Percentiles rank a stretch among this genome's conserved stretches.
Conservation (phyloP, 1,140 invertebrate genomes). For the Heliconius himera region DNA sequence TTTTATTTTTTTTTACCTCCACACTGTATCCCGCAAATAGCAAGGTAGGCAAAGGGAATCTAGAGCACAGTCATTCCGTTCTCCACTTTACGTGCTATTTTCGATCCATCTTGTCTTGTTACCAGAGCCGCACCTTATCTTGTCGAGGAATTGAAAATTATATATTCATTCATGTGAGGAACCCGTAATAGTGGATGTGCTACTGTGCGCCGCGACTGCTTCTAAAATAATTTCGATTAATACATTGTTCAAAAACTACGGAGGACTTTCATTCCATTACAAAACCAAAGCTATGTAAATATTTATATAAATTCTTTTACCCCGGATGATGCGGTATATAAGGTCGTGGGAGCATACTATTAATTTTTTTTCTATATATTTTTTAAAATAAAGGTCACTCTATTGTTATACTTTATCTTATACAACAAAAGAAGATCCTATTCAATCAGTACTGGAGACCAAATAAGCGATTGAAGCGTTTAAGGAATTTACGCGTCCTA, state of each 20-base stretch:
- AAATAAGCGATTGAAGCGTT: slow-evolving; percentile 4
- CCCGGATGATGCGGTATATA: background rate
- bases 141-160: too few species aligned
- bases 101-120: too few species aligned
- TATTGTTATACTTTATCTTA: slow-evolving; percentile 8
- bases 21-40: background rate
- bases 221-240: too few species aligned
- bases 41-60: background rate
- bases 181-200: too few species aligned
- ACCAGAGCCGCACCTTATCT: too few species aligned
- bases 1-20: background rate
- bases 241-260: too few species aligned
- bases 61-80: background rate
- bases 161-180: too few species aligned
- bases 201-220: too few species aligned
- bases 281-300: too few species aligned
- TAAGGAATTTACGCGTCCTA: slow-evolving; percentile 6
- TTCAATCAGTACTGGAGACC: background rate
- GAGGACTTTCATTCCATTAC: too few species aligned
- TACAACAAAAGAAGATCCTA: slow-evolving; percentile 13
- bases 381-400: background rate
- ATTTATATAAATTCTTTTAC: background rate
- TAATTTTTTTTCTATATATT: background rate
- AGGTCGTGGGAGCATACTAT: background rate
- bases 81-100: background rate